phyloP scores from a whole-genome alignment of 2,888 invertebrate genomes.

The Ligdia adustata region DNA sequence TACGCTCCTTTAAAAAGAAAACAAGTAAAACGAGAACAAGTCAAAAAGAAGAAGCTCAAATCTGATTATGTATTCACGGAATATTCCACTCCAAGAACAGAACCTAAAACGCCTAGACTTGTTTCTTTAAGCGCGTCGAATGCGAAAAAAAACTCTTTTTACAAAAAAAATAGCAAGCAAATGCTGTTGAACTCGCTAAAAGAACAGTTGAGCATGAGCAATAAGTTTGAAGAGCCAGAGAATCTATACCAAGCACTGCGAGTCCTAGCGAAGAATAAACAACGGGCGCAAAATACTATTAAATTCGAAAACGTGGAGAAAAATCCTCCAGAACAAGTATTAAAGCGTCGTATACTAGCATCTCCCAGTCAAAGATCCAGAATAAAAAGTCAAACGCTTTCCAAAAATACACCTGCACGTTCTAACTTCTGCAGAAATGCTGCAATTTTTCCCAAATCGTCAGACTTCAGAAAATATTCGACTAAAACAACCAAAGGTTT shows the following conservation, averaged over 20 bases:
- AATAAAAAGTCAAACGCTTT: background rate
- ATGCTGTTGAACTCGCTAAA: conserved; percentile 53
- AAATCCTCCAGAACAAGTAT: too few relatives aligned
- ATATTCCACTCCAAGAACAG: background rate
- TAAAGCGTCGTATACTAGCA: too few relatives aligned
- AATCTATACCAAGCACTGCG: conserved; percentile 61
- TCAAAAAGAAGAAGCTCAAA: background rate
- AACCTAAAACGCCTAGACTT: conserved; percentile 15
- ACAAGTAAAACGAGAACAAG: too few relatives aligned
- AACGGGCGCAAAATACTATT: conserved; percentile 31
- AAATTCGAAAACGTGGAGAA: conserved; percentile 23
- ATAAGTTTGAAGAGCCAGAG: conserved; percentile 52
- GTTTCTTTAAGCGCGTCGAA: conserved; percentile 21
- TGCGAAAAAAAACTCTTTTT: conserved; percentile 11
- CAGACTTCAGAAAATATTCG: background rate
- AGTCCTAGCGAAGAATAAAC: conserved; percentile 57
- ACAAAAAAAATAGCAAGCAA: conserved; percentile 44
- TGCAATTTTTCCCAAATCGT: background rate
- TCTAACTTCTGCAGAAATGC: background rate
- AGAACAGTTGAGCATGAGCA: conserved; percentile 46
- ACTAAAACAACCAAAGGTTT: too few relatives aligned
- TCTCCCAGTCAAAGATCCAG: background rate
- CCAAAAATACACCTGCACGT: background rate
- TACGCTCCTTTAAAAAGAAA: too few relatives aligned
- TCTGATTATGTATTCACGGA: background rate